Conservation (phyloP, 2,797 vertebrate genomes). For the Sebastes goodei region DNA sequence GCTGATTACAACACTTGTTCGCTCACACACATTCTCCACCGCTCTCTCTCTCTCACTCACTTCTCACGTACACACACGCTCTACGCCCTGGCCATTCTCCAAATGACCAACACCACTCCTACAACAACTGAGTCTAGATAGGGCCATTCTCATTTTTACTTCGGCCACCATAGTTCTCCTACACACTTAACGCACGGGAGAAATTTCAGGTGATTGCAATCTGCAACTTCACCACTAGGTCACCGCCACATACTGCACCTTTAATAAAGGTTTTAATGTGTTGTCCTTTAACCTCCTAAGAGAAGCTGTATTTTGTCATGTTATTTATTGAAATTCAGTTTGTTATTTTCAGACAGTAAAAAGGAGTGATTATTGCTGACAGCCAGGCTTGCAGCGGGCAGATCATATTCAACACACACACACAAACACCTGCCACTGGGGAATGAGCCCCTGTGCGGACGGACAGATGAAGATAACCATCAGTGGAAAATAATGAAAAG, state of each 20-base stretch:
- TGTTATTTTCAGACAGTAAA: background rate
- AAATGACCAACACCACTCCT: no score
- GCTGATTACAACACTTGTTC: no score
- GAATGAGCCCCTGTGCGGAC: conserved; percentile 54
- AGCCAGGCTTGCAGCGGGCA: background rate
- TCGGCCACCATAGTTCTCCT: no score
- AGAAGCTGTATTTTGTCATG: background rate
- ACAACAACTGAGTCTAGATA: no score
- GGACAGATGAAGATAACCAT: conserved; percentile 72
- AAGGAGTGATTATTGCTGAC: conserved; percentile 31
- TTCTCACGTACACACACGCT: no score
- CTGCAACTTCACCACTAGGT: background rate
- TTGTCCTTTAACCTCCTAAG: background rate
- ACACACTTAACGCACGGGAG: no score
- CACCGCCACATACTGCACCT: background rate
- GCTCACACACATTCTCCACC: no score
- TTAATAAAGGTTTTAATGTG: background rate
- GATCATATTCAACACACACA: conserved; percentile 17
- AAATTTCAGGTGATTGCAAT: background rate
- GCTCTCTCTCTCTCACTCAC: no score
- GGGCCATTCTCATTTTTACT: no score
- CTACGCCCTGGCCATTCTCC: no score
- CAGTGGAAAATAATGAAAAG: conserved; percentile 75
- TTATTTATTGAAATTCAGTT: background rate
- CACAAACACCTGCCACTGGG: conserved; percentile 22